A percentile compares a stretch with the other conserved stretches of the same genome.
Conservation (phyloP, 2,113 vertebrate species). For the Spilogale gracilis region DNA sequence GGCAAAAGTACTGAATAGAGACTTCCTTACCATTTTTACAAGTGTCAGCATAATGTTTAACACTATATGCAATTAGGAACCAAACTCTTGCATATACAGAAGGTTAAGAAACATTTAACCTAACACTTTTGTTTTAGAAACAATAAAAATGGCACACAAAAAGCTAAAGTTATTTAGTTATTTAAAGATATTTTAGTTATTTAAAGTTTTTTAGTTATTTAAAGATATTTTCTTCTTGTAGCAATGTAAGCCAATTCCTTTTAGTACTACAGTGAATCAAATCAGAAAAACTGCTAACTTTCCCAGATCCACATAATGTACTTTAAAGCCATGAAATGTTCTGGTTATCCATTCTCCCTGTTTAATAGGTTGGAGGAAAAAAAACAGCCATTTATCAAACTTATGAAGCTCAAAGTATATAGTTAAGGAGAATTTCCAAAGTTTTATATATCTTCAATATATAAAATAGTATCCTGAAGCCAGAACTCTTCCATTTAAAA, state of each 20-base stretch:
- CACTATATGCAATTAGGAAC: no score
- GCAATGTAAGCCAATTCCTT: conserved; percentile 15
- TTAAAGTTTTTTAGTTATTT: conserved; percentile 32
- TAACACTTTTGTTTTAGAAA: neutral
- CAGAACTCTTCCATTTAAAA: conserved; percentile 64
- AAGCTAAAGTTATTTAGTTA: conserved; percentile 1
- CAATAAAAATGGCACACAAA: neutral
- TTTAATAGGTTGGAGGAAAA: conserved; percentile 62
- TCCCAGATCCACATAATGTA: conserved; percentile 28
- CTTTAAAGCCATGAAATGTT: conserved; percentile 65
- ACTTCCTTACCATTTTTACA: neutral
- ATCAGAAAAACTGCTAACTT: conserved; percentile 57
- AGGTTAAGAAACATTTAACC: conserved; percentile 8
- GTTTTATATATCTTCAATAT: conserved; percentile 65
- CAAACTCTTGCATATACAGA: neutral
- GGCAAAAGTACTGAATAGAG: neutral
- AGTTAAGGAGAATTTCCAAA: conserved; percentile 67
- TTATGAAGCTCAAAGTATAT: conserved; percentile 58
- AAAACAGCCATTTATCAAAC: conserved; percentile 68
- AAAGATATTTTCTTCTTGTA: conserved; percentile 36
- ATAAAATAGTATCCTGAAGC: conserved; percentile 72
- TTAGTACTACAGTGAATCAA: conserved; percentile 41
- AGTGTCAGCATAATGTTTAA: neutral
- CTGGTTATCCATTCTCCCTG: conserved; percentile 52
- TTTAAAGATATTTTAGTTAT: conserved; percentile 44